A percentile compares a stretch with the other conserved stretches of the same genome.
phyloP scores from a whole-genome alignment of 2,113 vertebrate species.

The Spheniscus mendiculus region DNA sequence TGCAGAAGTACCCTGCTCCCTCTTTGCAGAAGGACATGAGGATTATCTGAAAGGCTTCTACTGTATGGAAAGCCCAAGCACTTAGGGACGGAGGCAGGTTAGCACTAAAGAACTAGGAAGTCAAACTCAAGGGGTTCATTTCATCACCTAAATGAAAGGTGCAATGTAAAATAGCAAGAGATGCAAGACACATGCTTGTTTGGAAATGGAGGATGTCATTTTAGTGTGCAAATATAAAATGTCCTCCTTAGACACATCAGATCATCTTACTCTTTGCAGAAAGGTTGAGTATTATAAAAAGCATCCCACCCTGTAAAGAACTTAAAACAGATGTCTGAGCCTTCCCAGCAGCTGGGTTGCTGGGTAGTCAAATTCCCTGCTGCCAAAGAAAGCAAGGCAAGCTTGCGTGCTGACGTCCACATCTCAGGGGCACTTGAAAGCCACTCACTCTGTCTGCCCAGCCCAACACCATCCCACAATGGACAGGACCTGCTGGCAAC shows the following conservation, averaged over 20 bases:
- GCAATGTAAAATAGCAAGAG: not conserved
- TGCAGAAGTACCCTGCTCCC: not conserved
- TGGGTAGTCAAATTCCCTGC: not conserved
- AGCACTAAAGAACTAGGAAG: not conserved
- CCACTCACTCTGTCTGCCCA: not conserved
- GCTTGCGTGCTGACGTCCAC: not conserved
- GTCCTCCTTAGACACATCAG: not conserved
- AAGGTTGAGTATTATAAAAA: not conserved
- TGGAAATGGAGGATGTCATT: not conserved
- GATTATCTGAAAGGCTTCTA: not conserved
- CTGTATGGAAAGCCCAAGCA: not conserved
- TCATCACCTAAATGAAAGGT: not conserved
- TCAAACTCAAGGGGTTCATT: not conserved
- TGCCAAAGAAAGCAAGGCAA: conserved; percentile 48
- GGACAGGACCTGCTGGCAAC: not conserved
- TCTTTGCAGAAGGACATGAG: not conserved
- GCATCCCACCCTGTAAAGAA: not conserved
- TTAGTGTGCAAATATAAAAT: not conserved
- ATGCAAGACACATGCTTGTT: not conserved
- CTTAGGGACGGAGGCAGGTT: not conserved
- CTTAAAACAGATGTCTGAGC: not conserved
- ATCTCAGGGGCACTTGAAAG: not conserved
- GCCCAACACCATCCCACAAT: not conserved
- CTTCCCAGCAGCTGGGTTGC: conserved; percentile 2
- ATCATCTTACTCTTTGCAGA: not conserved